phyloP scores from a whole-genome alignment of 2,888 invertebrate genomes.

The Sialis lutaria region DNA sequence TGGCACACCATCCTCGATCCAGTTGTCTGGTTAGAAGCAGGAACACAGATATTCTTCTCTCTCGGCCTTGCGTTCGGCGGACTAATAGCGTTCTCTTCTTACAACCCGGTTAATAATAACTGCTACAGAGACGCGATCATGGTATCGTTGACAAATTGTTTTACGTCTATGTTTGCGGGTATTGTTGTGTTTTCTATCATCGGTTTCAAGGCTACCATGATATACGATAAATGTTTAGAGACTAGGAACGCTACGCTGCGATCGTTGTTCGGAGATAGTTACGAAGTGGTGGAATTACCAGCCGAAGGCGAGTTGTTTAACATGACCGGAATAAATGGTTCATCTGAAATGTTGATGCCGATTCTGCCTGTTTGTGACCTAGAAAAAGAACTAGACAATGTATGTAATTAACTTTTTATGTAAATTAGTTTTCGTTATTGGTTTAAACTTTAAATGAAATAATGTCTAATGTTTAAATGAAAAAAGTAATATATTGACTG shows the following conservation, averaged over 20 bases:
- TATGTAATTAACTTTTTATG: constrained; percentile 28
- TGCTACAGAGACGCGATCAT: constrained; percentile 86
- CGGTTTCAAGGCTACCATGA: constrained; percentile 78
- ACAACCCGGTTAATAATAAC: constrained; percentile 93
- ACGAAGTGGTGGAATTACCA: constrained; percentile 29
- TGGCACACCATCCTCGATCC: constrained; percentile 85
- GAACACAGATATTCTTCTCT: constrained; percentile 95
- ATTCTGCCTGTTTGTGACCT: constrained; percentile 61
- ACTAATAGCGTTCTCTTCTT: constrained; percentile 88
- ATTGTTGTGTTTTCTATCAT: constrained; percentile 92
- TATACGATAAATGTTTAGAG: constrained; percentile 57
- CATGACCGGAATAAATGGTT: constrained; percentile 31
- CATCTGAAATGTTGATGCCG: constrained; percentile 38
- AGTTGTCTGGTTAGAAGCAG: constrained; percentile 93
- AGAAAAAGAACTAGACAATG: constrained; percentile 74
- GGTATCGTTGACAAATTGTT: constrained; percentile 83
- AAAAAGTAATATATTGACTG: too few relatives aligned
- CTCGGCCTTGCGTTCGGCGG: constrained; percentile 91
- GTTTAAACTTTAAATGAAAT: too few relatives aligned
- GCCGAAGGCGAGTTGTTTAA: constrained; percentile 35
- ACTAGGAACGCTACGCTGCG: constrained; percentile 41
- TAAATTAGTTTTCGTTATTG: background rate
- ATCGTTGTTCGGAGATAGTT: constrained; percentile 33
- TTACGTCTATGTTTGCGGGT: constrained; percentile 93
- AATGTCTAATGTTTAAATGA: too few relatives aligned